Percentiles rank a stretch among this genome's conserved stretches.
Conservation (phyloP, 2,113 vertebrate species). For the Prunella fulvescens region DNA sequence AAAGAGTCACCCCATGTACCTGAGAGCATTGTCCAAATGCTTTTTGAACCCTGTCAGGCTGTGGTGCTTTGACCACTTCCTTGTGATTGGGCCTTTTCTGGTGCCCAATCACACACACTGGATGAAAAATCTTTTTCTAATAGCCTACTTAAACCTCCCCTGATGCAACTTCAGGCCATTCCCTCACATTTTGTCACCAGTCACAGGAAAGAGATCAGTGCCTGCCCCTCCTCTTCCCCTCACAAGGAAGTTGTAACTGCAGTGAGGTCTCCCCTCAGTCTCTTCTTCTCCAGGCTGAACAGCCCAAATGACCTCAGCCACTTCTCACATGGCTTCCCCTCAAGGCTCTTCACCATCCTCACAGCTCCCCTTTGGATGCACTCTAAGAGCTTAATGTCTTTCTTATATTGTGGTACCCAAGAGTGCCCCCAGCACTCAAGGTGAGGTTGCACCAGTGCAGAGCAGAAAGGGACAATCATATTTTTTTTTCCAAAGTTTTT, state of each 20-base stretch:
- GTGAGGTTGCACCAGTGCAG: neutral
- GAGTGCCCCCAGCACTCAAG: accelerated
- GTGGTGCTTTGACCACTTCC: no score
- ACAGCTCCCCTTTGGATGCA: neutral
- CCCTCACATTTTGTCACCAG: accelerated
- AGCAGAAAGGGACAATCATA: neutral
- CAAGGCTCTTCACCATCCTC: neutral
- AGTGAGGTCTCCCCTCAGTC: neutral
- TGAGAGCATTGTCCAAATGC: neutral
- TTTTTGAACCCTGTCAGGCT: neutral
- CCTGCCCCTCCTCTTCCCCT: neutral
- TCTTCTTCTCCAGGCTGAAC: neutral
- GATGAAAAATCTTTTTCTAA: neutral
- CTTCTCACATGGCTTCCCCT: accelerated
- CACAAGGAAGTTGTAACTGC: accelerated
- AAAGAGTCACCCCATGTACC: neutral
- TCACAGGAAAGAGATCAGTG: neutral
- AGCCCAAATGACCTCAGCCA: neutral
- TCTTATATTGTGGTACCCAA: neutral
- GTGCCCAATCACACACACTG: neutral
- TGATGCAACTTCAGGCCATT: neutral
- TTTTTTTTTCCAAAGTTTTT: neutral
- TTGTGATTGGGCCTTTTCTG: neutral
- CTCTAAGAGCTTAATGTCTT: neutral
- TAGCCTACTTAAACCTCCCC: neutral